Evolutionary conservation across 2,113 vertebrate species (phyloP).

Genomic region (Oplegnathus fasciatus): DNA sequence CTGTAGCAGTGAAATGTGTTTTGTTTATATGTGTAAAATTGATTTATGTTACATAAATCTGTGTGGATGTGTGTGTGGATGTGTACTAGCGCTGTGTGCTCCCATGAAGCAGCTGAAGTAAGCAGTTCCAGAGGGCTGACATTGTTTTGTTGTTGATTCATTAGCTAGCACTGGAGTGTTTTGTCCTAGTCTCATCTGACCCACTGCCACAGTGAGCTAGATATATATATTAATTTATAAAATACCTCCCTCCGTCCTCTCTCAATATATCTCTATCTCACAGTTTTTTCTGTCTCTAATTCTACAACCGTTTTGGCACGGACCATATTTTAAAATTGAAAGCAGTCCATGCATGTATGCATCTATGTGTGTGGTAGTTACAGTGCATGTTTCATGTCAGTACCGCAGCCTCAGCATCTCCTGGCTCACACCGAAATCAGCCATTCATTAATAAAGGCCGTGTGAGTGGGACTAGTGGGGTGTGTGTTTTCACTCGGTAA

Average conservation of each 20-base stretch:
- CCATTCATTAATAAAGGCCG: constrained; percentile 71
- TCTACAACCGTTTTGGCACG: neutral
- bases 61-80: neutral
- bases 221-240: constrained; percentile 31
- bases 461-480: constrained; percentile 64
- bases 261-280: neutral
- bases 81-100: neutral
- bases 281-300: constrained; percentile 4
- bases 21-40: neutral
- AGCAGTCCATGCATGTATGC: neutral
- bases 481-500: constrained; percentile 70
- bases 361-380: neutral
- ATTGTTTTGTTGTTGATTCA: constrained; percentile 72
- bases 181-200: constrained; percentile 64
- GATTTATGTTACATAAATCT: constrained; percentile 18
- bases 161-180: constrained; percentile 42
- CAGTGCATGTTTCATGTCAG: neutral
- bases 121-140: constrained; percentile 55
- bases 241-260: constrained; percentile 1
- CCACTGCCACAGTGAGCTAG: constrained; percentile 76
- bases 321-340: neutral
- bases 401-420: constrained; percentile 26
- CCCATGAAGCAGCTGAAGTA: constrained; percentile 53
- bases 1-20: neutral
- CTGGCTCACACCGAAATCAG: constrained; percentile 43